Base-by-base conservation (phyloP, 2,113 vertebrate species). In the Mormoops blainvillei region DNA sequence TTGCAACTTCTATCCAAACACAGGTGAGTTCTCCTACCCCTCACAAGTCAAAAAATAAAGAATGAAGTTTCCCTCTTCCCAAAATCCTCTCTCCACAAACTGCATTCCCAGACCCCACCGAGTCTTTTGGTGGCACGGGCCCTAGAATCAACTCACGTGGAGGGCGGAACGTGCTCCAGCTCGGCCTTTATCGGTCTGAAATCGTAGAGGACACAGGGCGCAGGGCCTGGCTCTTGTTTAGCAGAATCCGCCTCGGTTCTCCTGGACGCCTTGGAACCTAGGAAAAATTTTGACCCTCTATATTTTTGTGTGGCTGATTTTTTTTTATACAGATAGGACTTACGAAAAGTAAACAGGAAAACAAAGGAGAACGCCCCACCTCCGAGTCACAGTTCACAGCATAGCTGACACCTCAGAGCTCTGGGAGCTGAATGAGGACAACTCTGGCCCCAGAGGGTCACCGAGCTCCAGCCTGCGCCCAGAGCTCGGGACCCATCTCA, bases 311-410 rank as follows among this genome's bases (percentile, higher is more conserved):
- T n/a, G 18, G 67, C 7, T 89, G 10, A 43, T 12, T 85, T 56
- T 86, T 31, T 14, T 83, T 33, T 18, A 41, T 33, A 58, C 4
- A 24, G 1, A 28, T 2, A 36, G 54, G 7, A n/a, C 52, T 33
- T 54, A 6, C 0, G 15, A 13, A 33, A 95, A 96, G 88, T 24
- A 45, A 96, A 85, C 65, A 95, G 77, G 96, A 95, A 93, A 93
- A 33, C 56, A 94, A 94, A 89, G 77, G 61, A 81, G 52, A 67
- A 38, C 28, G 86, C 48, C 43, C 16, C 45, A 81, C 63, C 80
- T 93, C 80, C 38, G 58, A 41, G 94, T 52, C 91, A 80, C n/a
- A 2, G 41, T 8, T 90, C 65, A 41, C 38, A 68, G n/a, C 0
- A 0, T 0, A 0, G 24, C 0, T 95, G 87, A 91, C 82, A 89